Evolutionary conservation across 1,140 invertebrate species (phyloP).

Genomic region (Callitettix versicolor): DNA sequence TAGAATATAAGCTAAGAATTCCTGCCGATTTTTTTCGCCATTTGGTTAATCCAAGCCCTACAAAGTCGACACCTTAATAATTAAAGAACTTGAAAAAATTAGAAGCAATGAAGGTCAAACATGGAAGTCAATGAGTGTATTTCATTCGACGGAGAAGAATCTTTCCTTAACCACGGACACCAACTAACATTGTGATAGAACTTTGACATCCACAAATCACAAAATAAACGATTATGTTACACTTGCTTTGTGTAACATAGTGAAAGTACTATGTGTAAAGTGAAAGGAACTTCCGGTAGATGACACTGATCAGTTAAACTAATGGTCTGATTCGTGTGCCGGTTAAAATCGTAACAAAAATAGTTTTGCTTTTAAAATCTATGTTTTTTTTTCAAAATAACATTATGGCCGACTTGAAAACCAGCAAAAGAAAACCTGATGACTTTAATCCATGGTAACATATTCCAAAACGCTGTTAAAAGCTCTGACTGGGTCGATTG

Average conservation of each 20-base stretch:
- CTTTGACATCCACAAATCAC: conserved; percentile 22
- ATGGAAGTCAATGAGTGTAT: background rate
- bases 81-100: too few species aligned
- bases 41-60: too few species aligned
- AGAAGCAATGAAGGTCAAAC: background rate
- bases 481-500: too few species aligned
- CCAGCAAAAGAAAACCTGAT: background rate
- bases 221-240: conserved; percentile 25
- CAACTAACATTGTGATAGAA: conserved; percentile 24
- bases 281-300: conserved; percentile 28
- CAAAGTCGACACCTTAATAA: too few species aligned
- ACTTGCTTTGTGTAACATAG: too few species aligned
- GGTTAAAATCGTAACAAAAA: conserved; percentile 27
- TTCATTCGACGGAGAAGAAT: background rate
- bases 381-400: background rate
- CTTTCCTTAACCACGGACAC: conserved; percentile 26
- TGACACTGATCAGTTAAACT: conserved; percentile 27
- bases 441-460: background rate
- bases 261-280: too few species aligned
- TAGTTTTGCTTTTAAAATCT: conserved; percentile 26
- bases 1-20: too few species aligned
- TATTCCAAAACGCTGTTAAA: conserved; percentile 11
- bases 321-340: conserved; percentile 32
- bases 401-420: conserved; percentile 16
- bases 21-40: too few species aligned